Evolutionary conservation across 2,888 invertebrate species (phyloP), one percentile per base, ranked within the genome.

Genomic region (Neria commutata): DNA sequence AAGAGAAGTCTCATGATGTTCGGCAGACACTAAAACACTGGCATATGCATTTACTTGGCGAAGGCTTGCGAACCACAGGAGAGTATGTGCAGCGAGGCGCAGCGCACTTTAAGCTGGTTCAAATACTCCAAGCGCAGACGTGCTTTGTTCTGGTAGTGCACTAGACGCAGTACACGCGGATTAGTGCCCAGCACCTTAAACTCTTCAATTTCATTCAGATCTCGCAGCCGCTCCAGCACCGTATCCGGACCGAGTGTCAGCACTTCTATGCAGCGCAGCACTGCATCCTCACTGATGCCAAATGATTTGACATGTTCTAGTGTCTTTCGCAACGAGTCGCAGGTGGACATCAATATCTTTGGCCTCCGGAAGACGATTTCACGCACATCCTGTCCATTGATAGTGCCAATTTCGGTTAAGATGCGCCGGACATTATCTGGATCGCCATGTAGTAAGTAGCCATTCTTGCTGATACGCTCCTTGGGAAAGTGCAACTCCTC

Each of bases 341-440:
- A 84, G 50, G 85, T 83, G 53, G 86, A 84, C 80, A 86, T 87
- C 50, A 89, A 76, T 64, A 91, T 84, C 64, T 86, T 87, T 11
- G 91, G 91, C 68, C 86, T 84, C 19, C 74, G 75, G 68, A 76
- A 81, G 33, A 88, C 83, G 29, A 84, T 84, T 14, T 84, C 83
- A 56, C 81, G 80, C 48, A 89, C 84, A 65, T 87, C 84, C 1
- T 85, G 69, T 0, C 86, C 87, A 52, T 84, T 85, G 33, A 89
- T 75, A 0, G 77, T 79, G 1, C 81, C 77, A 45, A 89, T 84
- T 71, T 85, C 83, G 5, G 81, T 76, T 2, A 90, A 68, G 37
- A 89, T 85, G 14, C 84, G 79, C 58, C 81, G 81, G 0, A 88
- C 83, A 66, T 88, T 86, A 1, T 84, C 76, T 0, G 88, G 87